Conservation (phyloP, 2,888 invertebrate species). For the Megamerina dolium region DNA sequence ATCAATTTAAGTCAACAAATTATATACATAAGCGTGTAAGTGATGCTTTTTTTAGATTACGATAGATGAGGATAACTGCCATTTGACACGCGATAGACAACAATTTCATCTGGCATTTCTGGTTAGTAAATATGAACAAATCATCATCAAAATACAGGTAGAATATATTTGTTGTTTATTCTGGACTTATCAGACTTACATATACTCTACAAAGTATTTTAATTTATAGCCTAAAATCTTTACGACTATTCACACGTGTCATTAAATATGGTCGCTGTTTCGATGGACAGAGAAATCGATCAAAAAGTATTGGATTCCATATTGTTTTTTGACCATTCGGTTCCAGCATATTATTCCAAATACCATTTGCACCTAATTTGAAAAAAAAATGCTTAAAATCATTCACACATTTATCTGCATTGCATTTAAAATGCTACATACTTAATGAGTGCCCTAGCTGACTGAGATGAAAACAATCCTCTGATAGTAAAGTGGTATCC, state of each 20-base stretch:
- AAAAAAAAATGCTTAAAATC: too few species aligned
- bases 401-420: background rate
- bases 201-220: conserved; percentile 10
- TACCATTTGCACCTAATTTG: conserved; percentile 52
- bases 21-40: too few species aligned
- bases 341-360: conserved; percentile 60
- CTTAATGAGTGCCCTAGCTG: conserved; percentile 56
- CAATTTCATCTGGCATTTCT: too few species aligned
- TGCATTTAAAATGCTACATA: conserved; percentile 27
- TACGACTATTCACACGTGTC: conserved; percentile 38
- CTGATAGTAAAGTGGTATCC: conserved; percentile 53
- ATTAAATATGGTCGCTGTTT: conserved; percentile 37
- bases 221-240: conserved; percentile 20
- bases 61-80: too few species aligned
- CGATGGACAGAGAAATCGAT: conserved; percentile 40
- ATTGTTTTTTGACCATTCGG: conserved; percentile 49
- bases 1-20: too few species aligned
- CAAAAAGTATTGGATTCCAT: conserved; percentile 30
- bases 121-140: too few species aligned
- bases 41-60: too few species aligned
- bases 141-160: too few species aligned
- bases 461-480: conserved; percentile 61
- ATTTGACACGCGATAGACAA: too few species aligned
- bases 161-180: background rate
- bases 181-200: conserved; percentile 6